Base-by-base conservation (phyloP, 2,113 vertebrate genomes). In the Gobius niger region DNA sequence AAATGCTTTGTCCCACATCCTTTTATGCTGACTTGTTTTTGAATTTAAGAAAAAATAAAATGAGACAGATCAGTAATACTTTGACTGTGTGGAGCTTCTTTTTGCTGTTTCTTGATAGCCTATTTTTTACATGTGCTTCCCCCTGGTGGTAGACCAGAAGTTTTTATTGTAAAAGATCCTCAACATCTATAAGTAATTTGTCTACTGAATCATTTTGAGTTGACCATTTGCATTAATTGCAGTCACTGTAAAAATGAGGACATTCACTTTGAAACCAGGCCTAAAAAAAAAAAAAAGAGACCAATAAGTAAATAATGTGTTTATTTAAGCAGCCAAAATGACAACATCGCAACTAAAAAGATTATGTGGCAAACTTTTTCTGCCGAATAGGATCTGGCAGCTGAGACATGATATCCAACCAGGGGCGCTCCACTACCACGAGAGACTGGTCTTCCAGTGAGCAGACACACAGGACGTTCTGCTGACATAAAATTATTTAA, bases 331-430 rank as follows among this genome's bases (percentile, higher is more conserved):
- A 81, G 73, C 79, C 6, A 47, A 52, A 56, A 46, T 41, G 5
- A 40, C 19, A 69, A 11, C 7, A 13, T 59, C 46, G 52, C 44
- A 18, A 60, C 13, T 15, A 9, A 7, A 42, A 75, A 72, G 13
- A 77, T 93, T 94, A 99, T 61, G 98, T 99, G 68, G 95, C 96
- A 69, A 99, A 99, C 77, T 95, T 97, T 92, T 98, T 98, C 91
- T 94, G 93, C 65, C 94, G 93, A 77, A 98, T 84, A 0, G 97
- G 95, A 9, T 94, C 89, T 0, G 98, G 96, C 59, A 99, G 92
- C 72, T 95, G 94, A 7, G 93, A 84, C 14, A 90, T 77, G 85
- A 99, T 92, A 83, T 97, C 96, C 82, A 91, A 70, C 65, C 98
- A 86, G 24, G 98, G 95, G 64, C 98, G 93, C 78, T 98, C 96